Evolutionary conservation across 2,797 vertebrate genomes (phyloP).

Genomic region (Anguilla obscura): DNA sequence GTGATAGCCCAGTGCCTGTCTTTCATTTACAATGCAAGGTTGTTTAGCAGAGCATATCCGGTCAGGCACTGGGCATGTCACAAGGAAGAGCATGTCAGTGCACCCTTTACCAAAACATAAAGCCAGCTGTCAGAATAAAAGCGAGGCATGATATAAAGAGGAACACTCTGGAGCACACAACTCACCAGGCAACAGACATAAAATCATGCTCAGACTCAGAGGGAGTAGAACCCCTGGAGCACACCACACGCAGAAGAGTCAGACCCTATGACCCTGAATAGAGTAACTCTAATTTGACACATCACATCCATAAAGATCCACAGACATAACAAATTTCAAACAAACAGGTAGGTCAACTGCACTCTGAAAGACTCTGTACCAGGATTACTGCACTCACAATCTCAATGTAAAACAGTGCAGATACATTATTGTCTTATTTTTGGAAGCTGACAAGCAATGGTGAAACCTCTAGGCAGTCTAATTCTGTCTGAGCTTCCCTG

Average conservation of each 20-base stretch:
- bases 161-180: background rate
- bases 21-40: background rate
- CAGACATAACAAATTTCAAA: background rate
- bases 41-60: background rate
- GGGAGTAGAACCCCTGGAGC: background rate
- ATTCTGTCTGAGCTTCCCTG: background rate
- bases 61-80: background rate
- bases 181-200: background rate
- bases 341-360: background rate
- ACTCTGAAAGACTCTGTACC: background rate
- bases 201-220: background rate
- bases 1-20: background rate
- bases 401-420: background rate
- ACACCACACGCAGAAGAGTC: background rate
- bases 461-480: background rate
- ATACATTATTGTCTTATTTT: background rate
- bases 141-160: background rate
- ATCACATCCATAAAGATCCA: background rate
- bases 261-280: background rate
- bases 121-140: background rate
- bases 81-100: background rate
- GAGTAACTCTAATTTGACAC: background rate
- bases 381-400: background rate
- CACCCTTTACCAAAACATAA: background rate
- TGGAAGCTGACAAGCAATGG: background rate